Percentiles rank a stretch among this genome's conserved stretches.
Conservation (phyloP, 2,797 vertebrate genomes). For the Phoebastria nigripes region DNA sequence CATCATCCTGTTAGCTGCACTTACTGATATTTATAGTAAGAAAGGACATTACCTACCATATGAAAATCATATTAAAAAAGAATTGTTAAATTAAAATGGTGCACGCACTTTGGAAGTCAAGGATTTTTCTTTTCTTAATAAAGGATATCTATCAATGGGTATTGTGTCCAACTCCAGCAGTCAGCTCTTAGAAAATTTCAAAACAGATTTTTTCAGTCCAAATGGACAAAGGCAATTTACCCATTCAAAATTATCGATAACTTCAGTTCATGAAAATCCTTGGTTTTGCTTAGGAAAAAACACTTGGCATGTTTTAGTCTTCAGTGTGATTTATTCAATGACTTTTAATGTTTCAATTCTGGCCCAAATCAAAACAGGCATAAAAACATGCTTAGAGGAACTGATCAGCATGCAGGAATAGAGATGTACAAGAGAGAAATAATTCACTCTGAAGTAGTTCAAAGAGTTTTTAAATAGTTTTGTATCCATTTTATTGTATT, state of each 20-base stretch:
- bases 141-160: background rate
- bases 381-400: background rate
- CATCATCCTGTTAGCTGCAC: background rate
- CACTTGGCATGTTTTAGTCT: background rate
- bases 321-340: background rate
- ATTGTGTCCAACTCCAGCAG: background rate
- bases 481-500: background rate
- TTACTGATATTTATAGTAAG: background rate
- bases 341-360: background rate
- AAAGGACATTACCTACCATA: background rate
- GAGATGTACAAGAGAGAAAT: background rate
- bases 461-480: background rate
- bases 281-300: background rate
- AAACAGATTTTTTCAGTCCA: background rate
- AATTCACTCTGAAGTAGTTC: background rate
- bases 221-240: background rate
- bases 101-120: background rate
- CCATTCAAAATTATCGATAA: background rate
- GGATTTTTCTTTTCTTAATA: background rate
- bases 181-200: background rate
- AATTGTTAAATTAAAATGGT: background rate
- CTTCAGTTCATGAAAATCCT: background rate
- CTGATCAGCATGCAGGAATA: background rate
- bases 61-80: background rate
- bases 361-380: background rate